phyloP scores from a whole-genome alignment of 2,113 vertebrate species.

The Mus spicilegus region DNA sequence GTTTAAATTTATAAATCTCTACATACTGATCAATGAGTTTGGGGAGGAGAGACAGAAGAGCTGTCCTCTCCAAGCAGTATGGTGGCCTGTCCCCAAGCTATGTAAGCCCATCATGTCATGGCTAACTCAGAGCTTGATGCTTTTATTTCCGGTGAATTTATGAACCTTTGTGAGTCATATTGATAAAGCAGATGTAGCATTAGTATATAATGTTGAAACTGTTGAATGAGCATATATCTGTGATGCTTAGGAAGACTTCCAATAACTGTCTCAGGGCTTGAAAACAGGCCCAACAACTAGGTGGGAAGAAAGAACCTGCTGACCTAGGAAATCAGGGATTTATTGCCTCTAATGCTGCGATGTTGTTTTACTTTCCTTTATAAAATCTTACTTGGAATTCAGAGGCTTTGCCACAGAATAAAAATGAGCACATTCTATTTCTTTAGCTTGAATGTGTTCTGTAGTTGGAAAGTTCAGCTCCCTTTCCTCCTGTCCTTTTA shows the following conservation, averaged over 20 bases:
- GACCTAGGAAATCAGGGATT: background rate
- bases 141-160: background rate
- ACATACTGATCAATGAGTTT: background rate
- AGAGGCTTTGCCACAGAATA: background rate
- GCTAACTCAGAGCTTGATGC: background rate
- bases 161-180: background rate
- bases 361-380: background rate
- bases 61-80: background rate
- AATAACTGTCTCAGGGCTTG: background rate
- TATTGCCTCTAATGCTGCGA: background rate
- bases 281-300: background rate
- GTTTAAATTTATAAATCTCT: background rate
- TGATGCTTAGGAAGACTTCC: background rate
- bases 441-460: background rate
- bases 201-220: background rate
- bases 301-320: background rate
- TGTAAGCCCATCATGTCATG: background rate
- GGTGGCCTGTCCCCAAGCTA: no score
- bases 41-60: background rate
- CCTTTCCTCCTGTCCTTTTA: background rate
- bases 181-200: background rate
- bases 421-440: background rate
- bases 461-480: background rate
- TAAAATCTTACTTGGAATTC: background rate
- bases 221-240: background rate